Evolutionary conservation across 1,140 invertebrate species (phyloP).

Genomic region (Caerostris darwini): DNA sequence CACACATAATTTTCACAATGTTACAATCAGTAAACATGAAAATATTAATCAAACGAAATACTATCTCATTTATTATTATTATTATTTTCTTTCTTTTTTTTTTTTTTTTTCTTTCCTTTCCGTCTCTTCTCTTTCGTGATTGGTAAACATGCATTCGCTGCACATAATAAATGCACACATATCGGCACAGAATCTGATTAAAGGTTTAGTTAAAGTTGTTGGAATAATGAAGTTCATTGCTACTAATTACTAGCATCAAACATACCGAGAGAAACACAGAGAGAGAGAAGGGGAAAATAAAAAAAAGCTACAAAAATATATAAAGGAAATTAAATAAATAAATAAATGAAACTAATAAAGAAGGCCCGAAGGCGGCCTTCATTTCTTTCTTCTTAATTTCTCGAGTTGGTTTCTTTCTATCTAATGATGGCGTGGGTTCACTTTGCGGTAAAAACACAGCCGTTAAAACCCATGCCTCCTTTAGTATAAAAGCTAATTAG

Average conservation of each 20-base stretch:
- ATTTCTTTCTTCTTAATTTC: slow-evolving; percentile 69
- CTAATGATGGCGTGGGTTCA: slow-evolving; percentile 69
- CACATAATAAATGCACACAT: not conserved
- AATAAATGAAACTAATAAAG: slow-evolving; percentile 60
- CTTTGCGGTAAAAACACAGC: slow-evolving; percentile 74
- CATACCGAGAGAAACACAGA: slow-evolving; percentile 20
- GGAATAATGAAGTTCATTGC: slow-evolving; percentile 64
- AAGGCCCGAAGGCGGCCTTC: slow-evolving; percentile 32
- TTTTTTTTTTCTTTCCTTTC: not conserved
- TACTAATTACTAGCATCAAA: slow-evolving; percentile 72
- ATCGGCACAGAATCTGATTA: slow-evolving; percentile 47
- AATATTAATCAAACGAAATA: not conserved
- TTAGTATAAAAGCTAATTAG: slow-evolving; percentile 75
- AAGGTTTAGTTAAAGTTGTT: not conserved
- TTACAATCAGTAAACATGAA: not conserved
- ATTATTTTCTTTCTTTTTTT: no score
- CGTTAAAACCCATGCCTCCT: slow-evolving; percentile 55
- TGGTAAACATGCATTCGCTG: not conserved
- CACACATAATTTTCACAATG: not conserved
- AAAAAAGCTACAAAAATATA: not conserved
- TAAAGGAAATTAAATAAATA: slow-evolving; percentile 38
- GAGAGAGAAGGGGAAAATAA: not conserved
- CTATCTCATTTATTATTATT: not conserved
- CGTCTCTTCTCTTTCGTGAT: not conserved
- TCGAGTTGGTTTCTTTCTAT: slow-evolving; percentile 25